A percentile compares a stretch with the other conserved stretches of the same genome.
Evolutionary conservation across 1,140 invertebrate species (phyloP).

Genomic region (Odontomachus brunneus): DNA sequence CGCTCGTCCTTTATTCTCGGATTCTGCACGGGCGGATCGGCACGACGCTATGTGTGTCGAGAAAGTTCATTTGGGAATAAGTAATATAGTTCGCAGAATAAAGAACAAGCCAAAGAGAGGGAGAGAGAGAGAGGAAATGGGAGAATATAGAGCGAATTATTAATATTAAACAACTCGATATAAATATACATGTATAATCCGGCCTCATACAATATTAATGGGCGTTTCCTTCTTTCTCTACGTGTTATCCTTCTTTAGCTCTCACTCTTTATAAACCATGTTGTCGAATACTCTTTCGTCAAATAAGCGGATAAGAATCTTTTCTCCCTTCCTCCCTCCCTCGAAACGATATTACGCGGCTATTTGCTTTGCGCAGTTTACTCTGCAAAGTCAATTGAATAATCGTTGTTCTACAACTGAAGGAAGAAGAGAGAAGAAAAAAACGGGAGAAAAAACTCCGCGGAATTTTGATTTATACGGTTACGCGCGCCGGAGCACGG

Average conservation of each 20-base stretch:
- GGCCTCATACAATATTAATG: constrained; percentile 50
- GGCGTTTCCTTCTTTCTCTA: too few relatives aligned
- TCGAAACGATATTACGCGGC: not conserved
- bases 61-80: constrained; percentile 46
- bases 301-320: constrained; percentile 9
- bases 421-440: too few relatives aligned
- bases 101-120: not conserved
- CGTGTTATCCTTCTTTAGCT: constrained; percentile 12
- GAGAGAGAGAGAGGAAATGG: not conserved
- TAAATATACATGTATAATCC: constrained; percentile 30
- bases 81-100: constrained; percentile 10
- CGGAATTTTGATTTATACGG: not conserved
- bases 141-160: constrained; percentile 11
- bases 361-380: not conserved
- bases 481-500: not conserved
- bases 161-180: constrained; percentile 45
- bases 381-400: not conserved
- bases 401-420: not conserved
- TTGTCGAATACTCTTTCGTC: constrained; percentile 20
- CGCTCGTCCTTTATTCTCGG: constrained; percentile 46
- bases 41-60: constrained; percentile 14
- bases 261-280: not conserved
- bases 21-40: constrained; percentile 29
- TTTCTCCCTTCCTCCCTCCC: not conserved
- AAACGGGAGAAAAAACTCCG: not conserved